These are phyloP conservation scores for Morone saxatilis DNA, from an alignment of 2,113 vertebrate species.

Conservation along the genomic window DNA sequence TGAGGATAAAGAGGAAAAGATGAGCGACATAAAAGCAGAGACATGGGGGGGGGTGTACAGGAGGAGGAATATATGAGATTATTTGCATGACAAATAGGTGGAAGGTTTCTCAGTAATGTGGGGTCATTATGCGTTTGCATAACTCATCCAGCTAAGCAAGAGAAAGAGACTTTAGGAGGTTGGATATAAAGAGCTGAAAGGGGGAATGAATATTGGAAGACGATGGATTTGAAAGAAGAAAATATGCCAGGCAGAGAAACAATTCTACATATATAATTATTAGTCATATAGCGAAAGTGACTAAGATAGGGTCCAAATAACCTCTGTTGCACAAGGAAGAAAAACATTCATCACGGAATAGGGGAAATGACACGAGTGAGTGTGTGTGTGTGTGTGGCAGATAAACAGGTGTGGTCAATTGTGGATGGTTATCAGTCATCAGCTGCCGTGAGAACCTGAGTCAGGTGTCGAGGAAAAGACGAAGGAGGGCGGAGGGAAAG, in stretches of 20 bases:
- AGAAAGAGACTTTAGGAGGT: not conserved
- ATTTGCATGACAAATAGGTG: conserved; percentile 17
- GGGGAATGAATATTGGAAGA: not conserved
- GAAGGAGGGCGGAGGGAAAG: no score
- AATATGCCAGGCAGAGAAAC: not conserved
- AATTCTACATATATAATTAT: not conserved
- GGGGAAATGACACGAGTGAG: not conserved
- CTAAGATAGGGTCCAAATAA: not conserved
- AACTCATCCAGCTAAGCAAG: conserved; percentile 5
- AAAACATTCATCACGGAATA: not conserved
- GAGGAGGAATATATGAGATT: not conserved
- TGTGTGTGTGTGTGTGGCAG: no score
- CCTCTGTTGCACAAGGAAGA: not conserved
- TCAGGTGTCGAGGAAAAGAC: not conserved
- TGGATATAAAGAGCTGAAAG: not conserved
- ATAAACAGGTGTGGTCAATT: not conserved
- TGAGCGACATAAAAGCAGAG: not conserved
- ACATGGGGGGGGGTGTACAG: not conserved
- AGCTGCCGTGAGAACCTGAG: not conserved
- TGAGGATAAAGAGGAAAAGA: not conserved
- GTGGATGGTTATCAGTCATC: not conserved
- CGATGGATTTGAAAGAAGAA: not conserved
- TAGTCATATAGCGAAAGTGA: not conserved
- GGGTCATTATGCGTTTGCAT: not conserved
- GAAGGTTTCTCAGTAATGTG: not conserved